phyloP scores from a whole-genome alignment of 2,888 invertebrate genomes.

The Athalia cordata region DNA sequence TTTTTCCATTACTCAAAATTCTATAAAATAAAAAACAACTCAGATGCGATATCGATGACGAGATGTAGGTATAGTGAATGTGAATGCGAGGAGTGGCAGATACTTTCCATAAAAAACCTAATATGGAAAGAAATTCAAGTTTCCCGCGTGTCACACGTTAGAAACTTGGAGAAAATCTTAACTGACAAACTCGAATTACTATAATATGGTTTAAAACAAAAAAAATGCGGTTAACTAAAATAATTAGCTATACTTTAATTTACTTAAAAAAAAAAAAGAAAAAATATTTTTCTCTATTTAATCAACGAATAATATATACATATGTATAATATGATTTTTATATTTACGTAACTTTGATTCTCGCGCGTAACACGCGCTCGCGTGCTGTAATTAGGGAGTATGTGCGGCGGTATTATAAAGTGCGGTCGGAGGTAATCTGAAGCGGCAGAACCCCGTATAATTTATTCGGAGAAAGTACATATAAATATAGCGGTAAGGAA shows the following conservation, averaged over 20 bases:
- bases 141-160: background rate
- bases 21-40: no score
- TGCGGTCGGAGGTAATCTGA: background rate
- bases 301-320: no score
- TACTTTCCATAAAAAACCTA: slow-evolving; percentile 14
- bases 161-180: background rate
- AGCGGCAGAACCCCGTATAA: slow-evolving; percentile 5
- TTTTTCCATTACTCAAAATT: no score
- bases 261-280: no score
- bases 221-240: background rate
- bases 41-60: background rate
- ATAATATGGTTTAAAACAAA: background rate
- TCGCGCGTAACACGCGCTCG: no score
- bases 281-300: no score
- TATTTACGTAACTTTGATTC: slow-evolving; percentile 1
- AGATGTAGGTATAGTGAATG: background rate
- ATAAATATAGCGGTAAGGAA: slow-evolving; percentile 12
- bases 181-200: background rate
- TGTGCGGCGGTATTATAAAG: no score
- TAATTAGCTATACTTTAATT: no score
- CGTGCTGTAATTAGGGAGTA: slow-evolving; percentile 1
- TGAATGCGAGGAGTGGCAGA: background rate
- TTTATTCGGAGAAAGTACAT: slow-evolving; percentile 39
- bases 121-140: slow-evolving; percentile 32
- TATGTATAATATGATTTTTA: no score